Evolutionary conservation across 2,888 invertebrate genomes (phyloP).

Genomic region (Apomyelois bistriatella): DNA sequence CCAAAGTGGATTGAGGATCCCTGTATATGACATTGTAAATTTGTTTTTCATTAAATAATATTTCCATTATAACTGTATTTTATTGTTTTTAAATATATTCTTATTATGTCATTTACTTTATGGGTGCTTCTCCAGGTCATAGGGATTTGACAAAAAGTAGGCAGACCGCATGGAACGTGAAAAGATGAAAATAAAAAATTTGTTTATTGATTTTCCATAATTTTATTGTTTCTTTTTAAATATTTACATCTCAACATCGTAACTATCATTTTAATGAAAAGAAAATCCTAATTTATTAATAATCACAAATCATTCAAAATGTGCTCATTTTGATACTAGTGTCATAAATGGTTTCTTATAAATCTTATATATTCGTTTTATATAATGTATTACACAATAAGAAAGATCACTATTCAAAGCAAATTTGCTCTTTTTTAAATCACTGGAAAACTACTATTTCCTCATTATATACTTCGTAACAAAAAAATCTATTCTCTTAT

Average conservation of each 20-base stretch:
- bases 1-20: constrained; percentile 17
- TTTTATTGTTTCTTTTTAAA: constrained; percentile 64
- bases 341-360: constrained; percentile 31
- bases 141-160: no score
- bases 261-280: constrained; percentile 57
- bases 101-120: background rate
- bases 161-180: no score
- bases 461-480: constrained; percentile 40
- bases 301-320: constrained; percentile 66
- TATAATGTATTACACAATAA: constrained; percentile 19
- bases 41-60: constrained; percentile 63
- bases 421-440: constrained; percentile 28
- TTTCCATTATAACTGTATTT: constrained; percentile 30
- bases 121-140: no score
- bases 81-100: background rate
- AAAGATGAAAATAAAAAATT: background rate
- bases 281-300: constrained; percentile 57
- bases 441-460: constrained; percentile 38
- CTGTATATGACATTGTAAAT: constrained; percentile 67
- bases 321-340: constrained; percentile 14
- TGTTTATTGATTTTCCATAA: constrained; percentile 23
- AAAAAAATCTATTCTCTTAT: constrained; percentile 50
- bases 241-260: constrained; percentile 63
- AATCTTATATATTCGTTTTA: constrained; percentile 31
- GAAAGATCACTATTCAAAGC: constrained; percentile 34